phyloP scores from a whole-genome alignment of 2,888 invertebrate species.

The Trichacis sp. region DNA sequence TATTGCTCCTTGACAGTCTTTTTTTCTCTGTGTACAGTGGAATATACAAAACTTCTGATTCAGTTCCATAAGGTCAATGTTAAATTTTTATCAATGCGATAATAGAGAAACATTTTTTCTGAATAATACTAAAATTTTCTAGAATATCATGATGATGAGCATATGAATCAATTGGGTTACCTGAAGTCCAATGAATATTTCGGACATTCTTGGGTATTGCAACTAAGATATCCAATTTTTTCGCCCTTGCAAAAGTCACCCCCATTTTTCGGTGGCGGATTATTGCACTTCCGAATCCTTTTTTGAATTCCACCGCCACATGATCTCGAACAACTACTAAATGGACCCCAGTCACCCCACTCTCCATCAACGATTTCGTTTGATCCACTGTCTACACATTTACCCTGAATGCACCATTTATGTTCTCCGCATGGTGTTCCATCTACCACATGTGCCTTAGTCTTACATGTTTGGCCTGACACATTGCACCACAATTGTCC shows the following conservation, averaged over 20 bases:
- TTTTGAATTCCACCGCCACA: conserved; percentile 89
- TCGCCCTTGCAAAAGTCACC: conserved; percentile 85
- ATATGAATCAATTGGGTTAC: too few species aligned
- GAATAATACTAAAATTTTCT: too few species aligned
- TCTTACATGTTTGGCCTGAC: too few species aligned
- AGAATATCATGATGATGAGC: too few species aligned
- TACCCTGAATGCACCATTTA: conserved; percentile 83
- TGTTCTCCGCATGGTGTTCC: conserved; percentile 77
- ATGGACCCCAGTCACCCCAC: conserved; percentile 76
- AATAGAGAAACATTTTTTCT: too few species aligned
- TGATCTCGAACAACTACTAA: conserved; percentile 80
- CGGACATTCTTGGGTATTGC: conserved; percentile 78
- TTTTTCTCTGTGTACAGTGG: too few species aligned
- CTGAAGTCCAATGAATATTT: conserved; percentile 78
- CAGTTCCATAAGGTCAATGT: too few species aligned
- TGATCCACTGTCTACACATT: conserved; percentile 75
- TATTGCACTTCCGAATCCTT: conserved; percentile 80
- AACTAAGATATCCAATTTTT: conserved; percentile 80
- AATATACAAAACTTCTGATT: too few species aligned
- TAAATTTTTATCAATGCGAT: too few species aligned
- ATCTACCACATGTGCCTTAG: too few species aligned
- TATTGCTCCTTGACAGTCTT: too few species aligned
- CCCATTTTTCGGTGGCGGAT: conserved; percentile 78
- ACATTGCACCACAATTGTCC: too few species aligned
- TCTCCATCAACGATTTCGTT: conserved; percentile 73